phyloP scores from a whole-genome alignment of 1,140 invertebrate species.

The Drosophila ironensis region DNA sequence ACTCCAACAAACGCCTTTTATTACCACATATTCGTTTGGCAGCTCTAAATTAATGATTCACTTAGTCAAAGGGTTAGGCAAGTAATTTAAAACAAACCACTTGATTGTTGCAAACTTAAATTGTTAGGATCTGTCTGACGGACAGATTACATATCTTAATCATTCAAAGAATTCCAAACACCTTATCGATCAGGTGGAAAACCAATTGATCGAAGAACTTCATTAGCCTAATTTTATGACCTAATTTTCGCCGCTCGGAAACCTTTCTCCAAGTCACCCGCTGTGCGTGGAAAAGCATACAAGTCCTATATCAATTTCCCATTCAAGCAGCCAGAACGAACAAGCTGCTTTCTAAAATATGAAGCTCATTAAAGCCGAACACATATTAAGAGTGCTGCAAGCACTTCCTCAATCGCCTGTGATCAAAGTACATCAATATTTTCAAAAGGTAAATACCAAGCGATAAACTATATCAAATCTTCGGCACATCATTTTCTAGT shows the following conservation, averaged over 20 bases:
- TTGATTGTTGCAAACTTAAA: too few relatives aligned
- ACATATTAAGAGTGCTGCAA: too few relatives aligned
- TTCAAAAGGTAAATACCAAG: too few relatives aligned
- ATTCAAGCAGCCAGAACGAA: slow-evolving; percentile 2
- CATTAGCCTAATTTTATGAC: slow-evolving; percentile 14
- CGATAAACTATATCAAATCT: slow-evolving; percentile 45
- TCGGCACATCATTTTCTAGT: slow-evolving; percentile 46
- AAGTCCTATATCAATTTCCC: slow-evolving; percentile 25
- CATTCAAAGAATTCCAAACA: too few relatives aligned
- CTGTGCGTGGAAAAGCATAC: slow-evolving; percentile 14
- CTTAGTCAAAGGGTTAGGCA: too few relatives aligned
- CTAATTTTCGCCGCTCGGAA: not conserved
- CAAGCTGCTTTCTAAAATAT: slow-evolving; percentile 2
- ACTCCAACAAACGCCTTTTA: too few relatives aligned
- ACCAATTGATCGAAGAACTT: slow-evolving; percentile 10
- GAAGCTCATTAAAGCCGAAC: slow-evolving; percentile 20
- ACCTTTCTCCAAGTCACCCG: slow-evolving; percentile 39
- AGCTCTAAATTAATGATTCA: too few relatives aligned
- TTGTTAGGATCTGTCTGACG: too few relatives aligned
- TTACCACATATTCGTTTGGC: too few relatives aligned
- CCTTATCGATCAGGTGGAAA: slow-evolving; percentile 1
- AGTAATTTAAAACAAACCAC: too few relatives aligned
- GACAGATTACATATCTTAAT: too few relatives aligned
- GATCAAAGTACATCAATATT: too few relatives aligned
- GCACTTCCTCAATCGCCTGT: slow-evolving; percentile 9